A percentile compares a stretch with the other conserved stretches of the same genome.
Conservation (phyloP, 2,888 invertebrate species). For the Melitaea athalia region DNA sequence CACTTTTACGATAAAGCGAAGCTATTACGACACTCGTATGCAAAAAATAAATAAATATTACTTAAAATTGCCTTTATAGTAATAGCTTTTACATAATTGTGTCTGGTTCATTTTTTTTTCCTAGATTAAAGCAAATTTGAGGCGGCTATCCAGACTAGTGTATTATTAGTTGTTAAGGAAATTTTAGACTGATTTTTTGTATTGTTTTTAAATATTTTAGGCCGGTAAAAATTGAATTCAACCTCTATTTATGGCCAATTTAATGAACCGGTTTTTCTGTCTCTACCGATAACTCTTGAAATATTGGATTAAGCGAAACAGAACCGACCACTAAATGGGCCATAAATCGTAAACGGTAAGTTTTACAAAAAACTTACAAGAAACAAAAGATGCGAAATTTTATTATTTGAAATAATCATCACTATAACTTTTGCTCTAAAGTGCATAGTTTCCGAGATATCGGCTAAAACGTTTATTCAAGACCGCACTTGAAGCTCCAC, state of each 20-base stretch:
- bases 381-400: no score
- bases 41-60: no score
- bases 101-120: not conserved
- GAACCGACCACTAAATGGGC: not conserved
- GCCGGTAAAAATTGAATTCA: conserved; percentile 29
- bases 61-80: not conserved
- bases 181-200: conserved; percentile 70
- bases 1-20: no score
- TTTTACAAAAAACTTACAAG: no score
- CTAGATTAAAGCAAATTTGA: not conserved
- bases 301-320: not conserved
- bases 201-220: conserved; percentile 48
- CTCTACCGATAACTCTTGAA: not conserved
- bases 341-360: no score
- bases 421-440: no score
- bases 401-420: no score
- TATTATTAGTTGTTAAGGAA: conserved; percentile 62
- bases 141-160: conserved; percentile 22
- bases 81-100: not conserved
- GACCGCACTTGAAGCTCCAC: not conserved
- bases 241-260: conserved; percentile 27
- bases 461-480: no score
- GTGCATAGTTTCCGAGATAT: no score
- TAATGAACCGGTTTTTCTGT: no score
- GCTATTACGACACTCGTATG: no score